Evolutionary conservation across 2,113 vertebrate genomes (phyloP).

Genomic region (Meleagris gallopavo): DNA sequence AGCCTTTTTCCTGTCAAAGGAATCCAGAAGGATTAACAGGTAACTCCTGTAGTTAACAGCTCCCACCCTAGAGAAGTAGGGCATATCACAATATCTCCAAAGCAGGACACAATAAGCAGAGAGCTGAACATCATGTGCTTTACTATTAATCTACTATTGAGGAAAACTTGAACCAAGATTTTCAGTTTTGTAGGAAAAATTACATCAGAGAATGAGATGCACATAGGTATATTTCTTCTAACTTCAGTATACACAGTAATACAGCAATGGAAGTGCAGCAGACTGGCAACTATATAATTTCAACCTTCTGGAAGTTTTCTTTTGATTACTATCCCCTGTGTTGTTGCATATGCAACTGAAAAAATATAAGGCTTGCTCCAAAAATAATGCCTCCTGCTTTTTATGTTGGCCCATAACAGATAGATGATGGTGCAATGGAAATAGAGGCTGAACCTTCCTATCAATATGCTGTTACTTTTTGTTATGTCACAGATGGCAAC

Average conservation of each 20-base stretch:
- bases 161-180: background rate
- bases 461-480: no score
- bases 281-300: background rate
- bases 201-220: background rate
- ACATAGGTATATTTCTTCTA: background rate
- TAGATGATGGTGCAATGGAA: no score
- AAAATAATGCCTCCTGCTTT: no score
- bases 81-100: background rate
- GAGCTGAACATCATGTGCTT: background rate
- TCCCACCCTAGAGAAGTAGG: background rate
- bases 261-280: background rate
- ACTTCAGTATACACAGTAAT: background rate
- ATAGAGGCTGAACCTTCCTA: no score
- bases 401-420: no score
- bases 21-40: background rate
- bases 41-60: background rate
- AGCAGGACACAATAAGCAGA: background rate
- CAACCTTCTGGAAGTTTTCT: background rate
- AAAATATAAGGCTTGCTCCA: background rate
- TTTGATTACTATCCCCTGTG: background rate
- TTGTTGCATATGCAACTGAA: background rate
- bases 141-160: background rate
- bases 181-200: background rate
- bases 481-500: no score
- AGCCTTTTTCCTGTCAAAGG: background rate